Evolutionary conservation across 1,140 invertebrate genomes (phyloP).

Genomic region (Bombyx mandarina): DNA sequence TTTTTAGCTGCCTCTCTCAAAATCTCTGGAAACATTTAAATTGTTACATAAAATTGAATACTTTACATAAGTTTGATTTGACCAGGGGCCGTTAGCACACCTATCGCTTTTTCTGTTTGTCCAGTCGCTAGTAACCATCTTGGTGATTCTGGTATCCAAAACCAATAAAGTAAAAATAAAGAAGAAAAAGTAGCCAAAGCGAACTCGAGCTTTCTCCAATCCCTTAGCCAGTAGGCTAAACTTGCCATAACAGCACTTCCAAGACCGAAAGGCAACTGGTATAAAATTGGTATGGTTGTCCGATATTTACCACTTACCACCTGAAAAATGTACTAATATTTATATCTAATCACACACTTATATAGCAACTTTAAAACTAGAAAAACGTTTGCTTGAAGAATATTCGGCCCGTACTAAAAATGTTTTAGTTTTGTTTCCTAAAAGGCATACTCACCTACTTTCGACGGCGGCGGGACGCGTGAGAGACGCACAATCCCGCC

Average conservation of each 20-base stretch:
- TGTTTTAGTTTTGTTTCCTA: background rate
- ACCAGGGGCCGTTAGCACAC: conserved; percentile 35
- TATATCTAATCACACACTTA: background rate
- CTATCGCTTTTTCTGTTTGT: conserved; percentile 73
- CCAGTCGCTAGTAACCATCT: conserved; percentile 83
- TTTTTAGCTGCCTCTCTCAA: conserved; percentile 47
- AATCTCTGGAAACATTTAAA: conserved; percentile 27
- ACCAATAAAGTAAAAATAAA: conserved; percentile 78
- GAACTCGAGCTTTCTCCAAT: conserved; percentile 82
- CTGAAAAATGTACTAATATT: conserved; percentile 21
- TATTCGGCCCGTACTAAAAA: background rate
- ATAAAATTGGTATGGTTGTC: conserved; percentile 76
- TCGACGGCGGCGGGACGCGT: too few species aligned
- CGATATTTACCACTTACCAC: conserved; percentile 74
- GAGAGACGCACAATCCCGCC: too few species aligned
- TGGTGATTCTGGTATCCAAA: conserved; percentile 83
- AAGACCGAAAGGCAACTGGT: conserved; percentile 78
- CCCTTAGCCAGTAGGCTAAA: conserved; percentile 75
- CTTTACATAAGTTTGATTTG: background rate
- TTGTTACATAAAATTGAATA: background rate
- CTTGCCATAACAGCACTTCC: conserved; percentile 74
- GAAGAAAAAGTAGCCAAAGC: conserved; percentile 78
- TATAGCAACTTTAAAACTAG: too few species aligned
- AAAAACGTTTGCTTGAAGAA: too few species aligned
- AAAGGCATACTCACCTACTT: background rate